Evolutionary conservation across 2,113 vertebrate species (phyloP), one percentile per base, ranked within the genome.

Genomic region (Phycodurus eques): DNA sequence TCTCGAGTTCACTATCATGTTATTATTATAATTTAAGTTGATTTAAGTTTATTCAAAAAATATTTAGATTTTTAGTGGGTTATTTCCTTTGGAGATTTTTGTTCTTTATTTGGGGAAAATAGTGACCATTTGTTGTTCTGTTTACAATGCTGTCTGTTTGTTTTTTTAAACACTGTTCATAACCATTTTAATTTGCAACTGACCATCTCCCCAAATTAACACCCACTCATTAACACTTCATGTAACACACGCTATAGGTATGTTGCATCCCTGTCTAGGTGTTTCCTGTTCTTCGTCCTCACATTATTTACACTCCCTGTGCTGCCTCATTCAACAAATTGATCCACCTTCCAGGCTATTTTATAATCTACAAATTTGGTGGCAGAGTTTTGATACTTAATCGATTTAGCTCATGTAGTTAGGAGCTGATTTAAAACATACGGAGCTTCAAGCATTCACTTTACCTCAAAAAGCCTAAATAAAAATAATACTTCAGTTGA

Each of bases 281-380:
- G 74, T 80, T 91, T 92, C 85, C 72, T 83, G 88, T 91, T 88
- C 75, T 77, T 83, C 88, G 90, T 92, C 79, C 81, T 90, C 86
- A 89, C 81, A 86, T 88, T 77, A 88, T 89, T 88, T 85, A 86
- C 85, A 88, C 79, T 88, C 86, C 85, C 86, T 86, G 77, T 87
- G 83, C 87, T 89, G 86, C 90, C 83, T 92, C 92, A 92, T 92
- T 86, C 86, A 88, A 89, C 89, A 81, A 89, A 92, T 92, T 93
- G 92, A 93, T 94, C 93, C 92, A 93, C 92, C 90, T 91, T 89
- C 92, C 87, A 89, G 88, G 89, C 80, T 84, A 86, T 90, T 89
- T 88, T 88, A 85, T 85, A 82, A 91, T 87, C 80, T 88, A 75
- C 75, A 86, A 87, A 91, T 86, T 86, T 83, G 88, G 89, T 75